Percentiles rank a stretch among this genome's conserved stretches.
These are phyloP conservation scores for Oreonectes daqikongensis DNA, from an alignment of 2,797 vertebrate species.

Conservation along the genomic window DNA sequence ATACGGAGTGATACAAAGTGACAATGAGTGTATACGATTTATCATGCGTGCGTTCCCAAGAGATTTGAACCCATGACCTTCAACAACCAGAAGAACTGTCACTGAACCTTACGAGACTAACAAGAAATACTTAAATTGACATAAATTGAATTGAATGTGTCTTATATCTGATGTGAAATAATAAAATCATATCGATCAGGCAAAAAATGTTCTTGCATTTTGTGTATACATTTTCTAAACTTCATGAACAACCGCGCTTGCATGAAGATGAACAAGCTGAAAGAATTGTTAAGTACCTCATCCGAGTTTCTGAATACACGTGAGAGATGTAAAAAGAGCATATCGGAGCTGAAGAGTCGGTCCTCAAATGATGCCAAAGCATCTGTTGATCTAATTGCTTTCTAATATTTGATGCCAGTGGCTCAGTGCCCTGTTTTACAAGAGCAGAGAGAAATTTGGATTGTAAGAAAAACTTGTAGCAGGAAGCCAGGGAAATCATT, in stretches of 20 bases:
- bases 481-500: constrained; percentile 3
- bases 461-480: neutral
- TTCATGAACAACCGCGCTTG: neutral
- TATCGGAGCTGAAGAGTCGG: neutral
- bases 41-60: neutral
- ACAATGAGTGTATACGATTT: neutral
- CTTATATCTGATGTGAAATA: no score
- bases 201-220: no score
- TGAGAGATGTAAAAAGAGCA: constrained; percentile 9
- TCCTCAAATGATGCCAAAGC: constrained; percentile 11
- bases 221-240: no score
- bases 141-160: no score
- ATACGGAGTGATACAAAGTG: neutral
- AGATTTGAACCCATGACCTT: no score
- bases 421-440: constrained; percentile 9
- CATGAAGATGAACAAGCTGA: neutral
- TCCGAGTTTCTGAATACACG: neutral
- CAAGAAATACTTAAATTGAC: no score
- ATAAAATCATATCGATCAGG: no score
- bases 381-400: constrained; percentile 24
- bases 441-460: constrained; percentile 8
- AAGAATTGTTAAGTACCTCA: neutral
- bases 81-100: no score
- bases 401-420: constrained; percentile 22
- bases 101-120: no score